phyloP scores from a whole-genome alignment of 2,113 vertebrate species.

The Ailuropoda melanoleuca region DNA sequence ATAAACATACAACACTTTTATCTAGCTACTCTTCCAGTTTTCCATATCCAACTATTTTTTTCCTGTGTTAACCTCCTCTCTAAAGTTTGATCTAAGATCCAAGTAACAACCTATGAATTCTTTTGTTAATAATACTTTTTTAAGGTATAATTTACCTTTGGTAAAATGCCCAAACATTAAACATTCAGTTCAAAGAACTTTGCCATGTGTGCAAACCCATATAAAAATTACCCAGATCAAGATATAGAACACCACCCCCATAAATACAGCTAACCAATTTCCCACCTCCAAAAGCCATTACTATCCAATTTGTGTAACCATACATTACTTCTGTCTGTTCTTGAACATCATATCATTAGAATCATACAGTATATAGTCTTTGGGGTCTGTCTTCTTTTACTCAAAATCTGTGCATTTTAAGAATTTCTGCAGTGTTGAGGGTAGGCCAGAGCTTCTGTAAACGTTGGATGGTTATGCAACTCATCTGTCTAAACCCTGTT shows the following conservation, averaged over 20 bases:
- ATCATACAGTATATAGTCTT: background rate
- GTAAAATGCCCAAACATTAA: background rate
- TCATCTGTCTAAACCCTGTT: background rate
- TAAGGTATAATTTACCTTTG: background rate
- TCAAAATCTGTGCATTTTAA: background rate
- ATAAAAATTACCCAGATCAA: background rate
- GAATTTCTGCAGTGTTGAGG: background rate
- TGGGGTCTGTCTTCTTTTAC: background rate
- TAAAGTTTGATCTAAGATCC: background rate
- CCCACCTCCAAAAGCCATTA: background rate
- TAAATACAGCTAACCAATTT: background rate
- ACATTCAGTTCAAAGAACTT: background rate
- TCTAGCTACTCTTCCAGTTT: background rate
- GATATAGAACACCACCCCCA: background rate
- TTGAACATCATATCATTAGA: background rate
- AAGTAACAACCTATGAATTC: background rate
- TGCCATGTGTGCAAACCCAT: background rate
- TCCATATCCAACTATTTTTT: background rate
- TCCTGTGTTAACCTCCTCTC: background rate
- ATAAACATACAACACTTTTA: background rate
- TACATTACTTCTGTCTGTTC: background rate
- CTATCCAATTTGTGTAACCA: background rate
- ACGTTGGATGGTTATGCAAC: background rate
- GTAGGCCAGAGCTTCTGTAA: background rate
- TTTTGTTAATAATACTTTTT: background rate